These are phyloP conservation scores for Zaprionus vittiger DNA, from an alignment of 1,140 invertebrate species.

Conservation along the genomic window DNA sequence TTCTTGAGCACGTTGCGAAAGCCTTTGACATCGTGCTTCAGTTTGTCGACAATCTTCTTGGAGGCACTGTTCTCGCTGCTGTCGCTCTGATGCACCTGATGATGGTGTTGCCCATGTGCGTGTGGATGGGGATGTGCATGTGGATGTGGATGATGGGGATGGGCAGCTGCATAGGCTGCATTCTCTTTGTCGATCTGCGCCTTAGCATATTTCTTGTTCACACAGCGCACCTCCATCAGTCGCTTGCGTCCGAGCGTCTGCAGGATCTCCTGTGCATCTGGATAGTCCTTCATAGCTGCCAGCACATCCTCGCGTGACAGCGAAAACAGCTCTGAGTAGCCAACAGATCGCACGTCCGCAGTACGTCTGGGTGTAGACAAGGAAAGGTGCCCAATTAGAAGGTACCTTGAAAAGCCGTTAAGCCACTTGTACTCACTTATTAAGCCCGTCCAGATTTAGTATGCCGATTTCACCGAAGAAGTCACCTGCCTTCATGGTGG, in stretches of 20 bases:
- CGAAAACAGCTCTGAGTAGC: conserved; percentile 97
- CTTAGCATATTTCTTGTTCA: conserved; percentile 84
- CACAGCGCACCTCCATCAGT: conserved; percentile 91
- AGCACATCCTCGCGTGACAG: conserved; percentile 97
- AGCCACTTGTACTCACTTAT: conserved; percentile 89
- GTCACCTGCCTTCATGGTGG: conserved; percentile 98
- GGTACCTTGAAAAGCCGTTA: neutral
- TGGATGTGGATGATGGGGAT: conserved; percentile 58
- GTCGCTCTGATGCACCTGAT: conserved; percentile 85
- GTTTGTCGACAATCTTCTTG: conserved; percentile 91
- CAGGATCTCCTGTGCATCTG: conserved; percentile 97
- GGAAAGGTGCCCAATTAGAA: neutral
- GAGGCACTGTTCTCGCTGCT: conserved; percentile 88
- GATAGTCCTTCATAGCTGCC: conserved; percentile 97
- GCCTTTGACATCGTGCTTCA: conserved; percentile 93
- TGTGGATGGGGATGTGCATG: conserved; percentile 55
- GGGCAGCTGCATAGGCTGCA: conserved; percentile 64
- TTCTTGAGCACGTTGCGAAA: conserved; percentile 88
- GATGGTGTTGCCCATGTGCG: conserved; percentile 83
- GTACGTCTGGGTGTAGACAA: conserved; percentile 89
- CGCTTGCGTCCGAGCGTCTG: conserved; percentile 94
- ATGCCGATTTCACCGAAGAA: conserved; percentile 99
- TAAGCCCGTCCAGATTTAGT: conserved; percentile 96
- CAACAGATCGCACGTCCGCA: conserved; percentile 97
- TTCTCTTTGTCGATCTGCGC: conserved; percentile 68